Base-by-base conservation (phyloP, 35 echinoderm and acorn worm species). In the Hemicentrotus pulcherrimus region DNA sequence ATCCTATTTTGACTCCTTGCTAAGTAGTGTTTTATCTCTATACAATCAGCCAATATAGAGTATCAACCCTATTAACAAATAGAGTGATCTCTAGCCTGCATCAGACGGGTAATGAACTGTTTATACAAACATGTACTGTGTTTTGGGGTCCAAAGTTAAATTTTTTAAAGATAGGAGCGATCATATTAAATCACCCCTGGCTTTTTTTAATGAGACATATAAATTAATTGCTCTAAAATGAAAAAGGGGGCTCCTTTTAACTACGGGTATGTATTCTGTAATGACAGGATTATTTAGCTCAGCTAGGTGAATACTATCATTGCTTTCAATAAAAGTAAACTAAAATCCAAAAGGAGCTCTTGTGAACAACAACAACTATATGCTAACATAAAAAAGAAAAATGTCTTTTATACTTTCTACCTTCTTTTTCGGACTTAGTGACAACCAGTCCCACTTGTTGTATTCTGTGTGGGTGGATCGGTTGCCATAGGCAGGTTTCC, bases 391-490 rank as follows among this genome's bases (percentile, higher is more conserved):
- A 13, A 59, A 59, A 59, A 59, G 16, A 16, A 16, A 59, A 10
- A 10, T 59, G 52, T 59, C 5, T 59, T 59, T 10, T 5, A 59
- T 59, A 59, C 52, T 59, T 59, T 41, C 35, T 16, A 59, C 52
- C 52, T 59, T 24, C 24, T 71, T 71, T 71, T 71, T 24, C 16
- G 6, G 19, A 6, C 19, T 18, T 28, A 78, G 65, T 0, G 5
- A 22, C 65, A 28, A 15, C 65, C 22, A 78, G 65, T 78, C 65
- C 65, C 65, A 78, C 65, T 78, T 78, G 65, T 78, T 78, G 65
- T 28, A 78, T 78, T 78, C 65, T 78, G 65, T 78, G 65, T 78
- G 65, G 65, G 65, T 78, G 65, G 65, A 78, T 78, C 65, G 28
- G 65, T 78, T 78, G 65, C 65, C 65, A 78, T 78, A 78, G 65